phyloP scores from a whole-genome alignment of 2,888 invertebrate genomes.

The Eupithecia exiguata region DNA sequence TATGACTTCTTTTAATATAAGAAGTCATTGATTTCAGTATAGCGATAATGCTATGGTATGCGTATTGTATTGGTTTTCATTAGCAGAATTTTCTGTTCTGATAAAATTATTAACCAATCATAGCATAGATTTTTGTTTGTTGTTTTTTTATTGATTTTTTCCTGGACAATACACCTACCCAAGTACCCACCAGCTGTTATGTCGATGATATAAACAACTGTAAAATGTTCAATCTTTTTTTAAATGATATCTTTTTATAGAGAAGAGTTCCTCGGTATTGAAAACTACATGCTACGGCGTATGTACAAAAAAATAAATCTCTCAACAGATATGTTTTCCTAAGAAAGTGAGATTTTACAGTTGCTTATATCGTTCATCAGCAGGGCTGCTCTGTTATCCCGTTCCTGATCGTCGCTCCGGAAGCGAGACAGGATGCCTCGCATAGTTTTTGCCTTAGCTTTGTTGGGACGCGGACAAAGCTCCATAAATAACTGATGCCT shows the following conservation, averaged over 20 bases:
- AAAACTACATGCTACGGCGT: neutral
- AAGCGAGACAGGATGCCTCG: conserved; percentile 54
- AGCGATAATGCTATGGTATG: too few relatives aligned
- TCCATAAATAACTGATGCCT: conserved; percentile 37
- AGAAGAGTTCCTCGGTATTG: neutral
- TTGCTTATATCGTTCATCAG: conserved; percentile 5
- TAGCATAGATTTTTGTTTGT: conserved; percentile 1
- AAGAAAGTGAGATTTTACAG: neutral
- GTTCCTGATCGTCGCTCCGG: conserved; percentile 47
- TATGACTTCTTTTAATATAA: neutral
- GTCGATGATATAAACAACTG: neutral
- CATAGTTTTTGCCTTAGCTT: conserved; percentile 49
- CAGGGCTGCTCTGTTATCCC: conserved; percentile 15
- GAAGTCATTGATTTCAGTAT: too few relatives aligned
- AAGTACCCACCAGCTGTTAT: neutral
- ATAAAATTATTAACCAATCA: neutral
- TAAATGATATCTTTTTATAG: neutral
- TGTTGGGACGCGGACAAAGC: conserved; percentile 35
- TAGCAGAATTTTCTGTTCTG: too few relatives aligned
- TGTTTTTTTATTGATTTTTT: neutral
- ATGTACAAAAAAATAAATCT: neutral
- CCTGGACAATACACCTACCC: neutral
- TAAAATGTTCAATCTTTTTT: neutral
- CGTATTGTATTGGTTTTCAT: too few relatives aligned
- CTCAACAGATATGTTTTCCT: neutral